Conservation (phyloP, 2,113 vertebrate genomes). For the Trinectes maculatus region DNA sequence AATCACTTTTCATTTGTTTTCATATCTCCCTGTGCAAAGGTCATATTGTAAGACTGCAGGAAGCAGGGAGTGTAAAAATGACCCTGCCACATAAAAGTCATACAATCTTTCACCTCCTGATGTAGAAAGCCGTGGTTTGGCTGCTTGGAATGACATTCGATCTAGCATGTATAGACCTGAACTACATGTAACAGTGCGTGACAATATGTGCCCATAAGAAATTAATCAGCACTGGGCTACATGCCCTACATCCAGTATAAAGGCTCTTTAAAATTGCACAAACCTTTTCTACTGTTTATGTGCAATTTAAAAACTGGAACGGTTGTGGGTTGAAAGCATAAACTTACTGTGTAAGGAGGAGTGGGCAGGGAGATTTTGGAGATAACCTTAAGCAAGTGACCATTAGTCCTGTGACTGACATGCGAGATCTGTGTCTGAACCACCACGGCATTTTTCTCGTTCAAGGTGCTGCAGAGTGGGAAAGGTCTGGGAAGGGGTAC, state of each 20-base stretch:
- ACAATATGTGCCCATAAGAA: constrained; percentile 29
- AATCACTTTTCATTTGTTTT: constrained; percentile 48
- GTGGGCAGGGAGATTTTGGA: constrained; percentile 96
- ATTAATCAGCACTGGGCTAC: constrained; percentile 28
- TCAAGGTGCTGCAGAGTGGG: constrained; percentile 83
- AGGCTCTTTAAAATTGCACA: constrained; percentile 12
- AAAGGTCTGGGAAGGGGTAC: constrained; percentile 93
- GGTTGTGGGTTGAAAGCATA: neutral
- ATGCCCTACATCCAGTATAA: neutral
- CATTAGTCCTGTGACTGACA: constrained; percentile 85
- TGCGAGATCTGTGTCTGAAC: constrained; percentile 93
- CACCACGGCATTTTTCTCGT: constrained; percentile 90
- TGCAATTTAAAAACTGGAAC: constrained; percentile 20
- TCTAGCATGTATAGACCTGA: constrained; percentile 28
- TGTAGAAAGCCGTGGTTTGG: neutral
- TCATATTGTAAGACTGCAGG: constrained; percentile 40
- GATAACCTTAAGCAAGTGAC: constrained; percentile 92
- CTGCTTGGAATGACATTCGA: constrained; percentile 13
- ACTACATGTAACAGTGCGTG: constrained; percentile 10
- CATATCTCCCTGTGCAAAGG: constrained; percentile 74
- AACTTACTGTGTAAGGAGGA: constrained; percentile 97
- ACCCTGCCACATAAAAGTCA: constrained; percentile 29
- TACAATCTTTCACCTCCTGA: constrained; percentile 31
- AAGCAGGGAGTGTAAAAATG: constrained; percentile 54
- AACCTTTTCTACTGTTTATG: neutral